Evolutionary conservation across 1,140 invertebrate genomes (phyloP).

Genomic region (Carcinoscorpius rotundicauda): DNA sequence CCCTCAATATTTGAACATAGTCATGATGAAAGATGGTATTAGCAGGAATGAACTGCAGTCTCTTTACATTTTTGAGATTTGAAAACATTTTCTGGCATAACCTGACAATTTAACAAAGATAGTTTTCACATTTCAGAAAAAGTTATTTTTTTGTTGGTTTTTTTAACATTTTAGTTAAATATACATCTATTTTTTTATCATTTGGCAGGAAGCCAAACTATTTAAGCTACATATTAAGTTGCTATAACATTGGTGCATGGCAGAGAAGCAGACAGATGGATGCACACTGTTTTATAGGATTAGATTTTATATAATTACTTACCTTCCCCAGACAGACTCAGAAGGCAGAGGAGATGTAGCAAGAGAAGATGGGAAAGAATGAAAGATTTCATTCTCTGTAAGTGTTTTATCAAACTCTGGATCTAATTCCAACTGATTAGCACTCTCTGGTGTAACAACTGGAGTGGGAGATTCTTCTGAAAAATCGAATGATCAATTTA

Average conservation of each 20-base stretch:
- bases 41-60: too few relatives aligned
- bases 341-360: constrained; percentile 3
- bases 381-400: constrained; percentile 10
- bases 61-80: too few relatives aligned
- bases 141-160: background rate
- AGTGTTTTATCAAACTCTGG: background rate
- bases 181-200: too few relatives aligned
- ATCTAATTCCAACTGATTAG: background rate
- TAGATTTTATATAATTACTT: background rate
- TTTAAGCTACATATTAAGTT: too few relatives aligned
- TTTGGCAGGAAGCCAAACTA: background rate
- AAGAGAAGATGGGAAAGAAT: constrained; percentile 17
- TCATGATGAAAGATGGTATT: too few relatives aligned
- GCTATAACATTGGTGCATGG: too few relatives aligned
- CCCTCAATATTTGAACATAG: too few relatives aligned
- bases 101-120: background rate
- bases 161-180: too few relatives aligned
- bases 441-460: constrained; percentile 8
- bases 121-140: background rate
- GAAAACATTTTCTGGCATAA: too few relatives aligned
- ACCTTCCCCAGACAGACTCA: constrained; percentile 15
- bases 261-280: too few relatives aligned
- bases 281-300: background rate
- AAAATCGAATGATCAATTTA: too few relatives aligned
- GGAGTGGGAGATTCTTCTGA: constrained; percentile 9